Evolutionary conservation across 2,797 vertebrate genomes (phyloP), one percentile per base, ranked within the genome.

Genomic region (Taenioides sp.): DNA sequence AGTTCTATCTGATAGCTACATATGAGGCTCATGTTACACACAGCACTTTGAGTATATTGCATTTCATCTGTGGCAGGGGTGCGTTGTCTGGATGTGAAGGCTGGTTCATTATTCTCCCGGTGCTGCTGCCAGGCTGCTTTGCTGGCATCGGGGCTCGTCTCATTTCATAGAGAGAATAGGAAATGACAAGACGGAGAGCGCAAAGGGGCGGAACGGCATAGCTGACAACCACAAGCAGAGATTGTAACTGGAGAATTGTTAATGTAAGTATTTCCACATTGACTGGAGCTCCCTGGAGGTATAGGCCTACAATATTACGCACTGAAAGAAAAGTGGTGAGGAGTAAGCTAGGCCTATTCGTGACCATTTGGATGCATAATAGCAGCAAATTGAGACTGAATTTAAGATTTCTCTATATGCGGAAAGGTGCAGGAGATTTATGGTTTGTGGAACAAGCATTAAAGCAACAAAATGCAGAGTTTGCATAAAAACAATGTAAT

Each of bases 1-100:
- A 87, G 80, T 77, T 73, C 90, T 90, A 94, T 93, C 91, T 92
- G 91, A 91, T 93, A 88, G 80, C 89, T 91, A 78, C 84, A 86
- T 89, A 88, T 87, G 84, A 81, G 85, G 84, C 91, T 94, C 91
- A 76, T 78, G 89, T 93, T 93, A 89, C 89, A 89, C 89, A 65
- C 77, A 76, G 86, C 84, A 91, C 91, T 92, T 93, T 84, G 87
- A 77, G 85, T 93, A 90, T 91, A 91, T 92, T 90, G 85, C 88
- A 82, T 93, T 93, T 91, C 91, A 88, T 91, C 86, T 87, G 84
- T 81, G 67, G 55, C 79, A 66, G 72, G 75, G 49, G 65, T 18
- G 11, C 47, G 73, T 76, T 85, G 89, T 88, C 81, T 69, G 59
- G 73, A 70, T 80, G 79, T 83, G 82, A 84, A 74, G 75, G 80